Conservation (phyloP, 2,888 invertebrate genomes). For the Chrysolina haemoptera region DNA sequence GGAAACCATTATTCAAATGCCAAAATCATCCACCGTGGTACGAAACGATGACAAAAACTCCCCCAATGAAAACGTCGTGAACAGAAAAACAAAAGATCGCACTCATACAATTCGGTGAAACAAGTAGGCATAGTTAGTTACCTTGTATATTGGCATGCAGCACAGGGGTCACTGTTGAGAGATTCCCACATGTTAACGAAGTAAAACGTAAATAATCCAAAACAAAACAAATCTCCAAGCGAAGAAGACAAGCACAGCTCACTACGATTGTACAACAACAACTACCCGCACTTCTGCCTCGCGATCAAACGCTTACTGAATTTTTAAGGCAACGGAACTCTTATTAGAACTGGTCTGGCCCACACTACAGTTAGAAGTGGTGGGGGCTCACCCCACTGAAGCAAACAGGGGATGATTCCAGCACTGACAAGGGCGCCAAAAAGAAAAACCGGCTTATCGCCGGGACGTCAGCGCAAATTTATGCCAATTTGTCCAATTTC, state of each 20-base stretch:
- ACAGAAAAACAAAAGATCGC: constrained; percentile 40
- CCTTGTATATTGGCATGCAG: constrained; percentile 70
- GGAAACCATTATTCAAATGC: neutral
- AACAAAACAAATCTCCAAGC: constrained; percentile 39
- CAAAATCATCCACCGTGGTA: neutral
- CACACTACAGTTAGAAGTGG: constrained; percentile 46
- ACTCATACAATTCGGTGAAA: neutral
- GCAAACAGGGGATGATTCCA: constrained; percentile 50
- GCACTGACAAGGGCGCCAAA: constrained; percentile 55
- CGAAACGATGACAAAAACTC: constrained; percentile 4
- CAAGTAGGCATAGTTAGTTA: constrained; percentile 54
- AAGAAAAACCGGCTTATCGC: constrained; percentile 41
- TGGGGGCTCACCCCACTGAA: constrained; percentile 54
- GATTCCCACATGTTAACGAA: constrained; percentile 64
- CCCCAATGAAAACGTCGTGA: neutral
- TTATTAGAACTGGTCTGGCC: constrained; percentile 50
- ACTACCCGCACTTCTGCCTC: constrained; percentile 22
- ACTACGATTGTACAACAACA: constrained; percentile 28
- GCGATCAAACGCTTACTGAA: constrained; percentile 45
- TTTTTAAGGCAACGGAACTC: constrained; percentile 50
- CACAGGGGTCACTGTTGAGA: constrained; percentile 64
- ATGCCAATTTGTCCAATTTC: constrained; percentile 25
- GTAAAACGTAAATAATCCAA: constrained; percentile 41
- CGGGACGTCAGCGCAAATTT: constrained; percentile 15
- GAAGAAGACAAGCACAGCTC: constrained; percentile 36